Conservation (phyloP, 2,888 invertebrate genomes). For the Synanthedon myopaeformis region DNA sequence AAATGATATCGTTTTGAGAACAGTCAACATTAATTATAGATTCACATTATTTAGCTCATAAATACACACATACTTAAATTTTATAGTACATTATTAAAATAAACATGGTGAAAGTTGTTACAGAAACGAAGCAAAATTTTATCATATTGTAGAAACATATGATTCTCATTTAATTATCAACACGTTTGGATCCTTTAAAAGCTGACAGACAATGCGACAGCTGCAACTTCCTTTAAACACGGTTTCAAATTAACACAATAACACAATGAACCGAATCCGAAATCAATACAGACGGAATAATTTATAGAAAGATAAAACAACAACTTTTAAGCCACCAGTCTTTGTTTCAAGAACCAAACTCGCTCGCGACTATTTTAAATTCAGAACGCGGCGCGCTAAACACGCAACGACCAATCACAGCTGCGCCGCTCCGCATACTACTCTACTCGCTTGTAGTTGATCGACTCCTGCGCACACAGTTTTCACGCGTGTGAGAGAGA, state of each 20-base stretch:
- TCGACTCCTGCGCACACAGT: conserved; percentile 57
- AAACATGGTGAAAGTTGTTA: neutral
- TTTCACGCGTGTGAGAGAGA: conserved; percentile 41
- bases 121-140: neutral
- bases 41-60: too few relatives aligned
- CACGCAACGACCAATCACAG: conserved; percentile 49
- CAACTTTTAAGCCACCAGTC: conserved; percentile 35
- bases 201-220: conserved; percentile 29
- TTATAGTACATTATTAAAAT: neutral
- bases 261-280: neutral
- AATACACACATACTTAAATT: too few relatives aligned
- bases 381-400: conserved; percentile 32
- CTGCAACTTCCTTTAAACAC: conserved; percentile 32
- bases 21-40: too few relatives aligned
- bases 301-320: conserved; percentile 13
- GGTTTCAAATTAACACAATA: neutral
- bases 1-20: too few relatives aligned
- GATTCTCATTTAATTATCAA: conserved; percentile 16
- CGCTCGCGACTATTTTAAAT: conserved; percentile 53
- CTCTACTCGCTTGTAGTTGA: conserved; percentile 28
- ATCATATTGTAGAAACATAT: neutral
- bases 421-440: conserved; percentile 61
- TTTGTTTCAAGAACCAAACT: conserved; percentile 34
- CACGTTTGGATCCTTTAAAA: conserved; percentile 29
- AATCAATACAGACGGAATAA: neutral